Evolutionary conservation across 1,140 invertebrate species (phyloP).

Genomic region (Daktulosphaira vitifoliae): DNA sequence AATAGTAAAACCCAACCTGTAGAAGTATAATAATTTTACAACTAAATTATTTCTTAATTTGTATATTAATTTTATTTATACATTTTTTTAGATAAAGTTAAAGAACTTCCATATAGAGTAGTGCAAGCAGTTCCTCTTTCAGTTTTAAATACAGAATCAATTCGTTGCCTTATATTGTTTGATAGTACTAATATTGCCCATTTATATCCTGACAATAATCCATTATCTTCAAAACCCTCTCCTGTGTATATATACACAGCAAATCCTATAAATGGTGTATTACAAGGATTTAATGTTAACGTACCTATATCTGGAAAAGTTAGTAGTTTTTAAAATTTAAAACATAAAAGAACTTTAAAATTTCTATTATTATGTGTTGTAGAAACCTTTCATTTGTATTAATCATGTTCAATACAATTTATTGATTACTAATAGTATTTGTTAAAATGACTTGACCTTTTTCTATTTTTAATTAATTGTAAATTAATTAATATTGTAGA

Average conservation of each 20-base stretch:
- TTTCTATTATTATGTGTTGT: too few species aligned
- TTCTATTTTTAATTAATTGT: constrained; percentile 26
- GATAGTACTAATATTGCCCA: constrained; percentile 62
- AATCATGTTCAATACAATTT: background rate
- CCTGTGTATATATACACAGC: constrained; percentile 58
- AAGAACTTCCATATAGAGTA: constrained; percentile 58
- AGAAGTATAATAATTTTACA: constrained; percentile 7
- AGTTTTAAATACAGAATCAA: constrained; percentile 54
- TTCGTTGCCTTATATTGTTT: constrained; percentile 69
- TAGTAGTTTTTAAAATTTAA: background rate
- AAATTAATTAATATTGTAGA: background rate
- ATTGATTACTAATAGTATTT: background rate
- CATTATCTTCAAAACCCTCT: constrained; percentile 47
- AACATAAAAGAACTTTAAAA: too few species aligned
- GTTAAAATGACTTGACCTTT: background rate
- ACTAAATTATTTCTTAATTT: too few species aligned
- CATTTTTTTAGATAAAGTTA: constrained; percentile 43
- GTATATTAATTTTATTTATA: background rate
- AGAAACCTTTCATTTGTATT: background rate
- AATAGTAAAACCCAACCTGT: too few species aligned
- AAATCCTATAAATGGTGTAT: constrained; percentile 52
- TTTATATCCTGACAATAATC: constrained; percentile 54
- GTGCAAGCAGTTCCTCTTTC: constrained; percentile 65
- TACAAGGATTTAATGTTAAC: constrained; percentile 53
- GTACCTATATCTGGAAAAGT: constrained; percentile 20